Evolutionary conservation across 2,113 vertebrate genomes (phyloP).

Genomic region (Campylomormyrus tamandua): DNA sequence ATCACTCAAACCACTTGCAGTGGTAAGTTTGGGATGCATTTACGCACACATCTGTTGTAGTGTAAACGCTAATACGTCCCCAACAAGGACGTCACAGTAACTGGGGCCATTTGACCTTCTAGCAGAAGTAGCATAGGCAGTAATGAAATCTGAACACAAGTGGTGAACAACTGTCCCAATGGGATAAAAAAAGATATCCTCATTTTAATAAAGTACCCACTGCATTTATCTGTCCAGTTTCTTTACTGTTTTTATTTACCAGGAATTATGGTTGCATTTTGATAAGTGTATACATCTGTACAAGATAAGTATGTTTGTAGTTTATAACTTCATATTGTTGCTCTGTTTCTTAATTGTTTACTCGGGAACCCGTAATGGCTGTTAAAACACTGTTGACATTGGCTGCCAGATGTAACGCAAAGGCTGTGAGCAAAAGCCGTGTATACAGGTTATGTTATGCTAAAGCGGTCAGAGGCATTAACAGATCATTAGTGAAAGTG

Average conservation of each 20-base stretch:
- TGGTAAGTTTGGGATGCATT: background rate
- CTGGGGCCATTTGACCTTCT: background rate
- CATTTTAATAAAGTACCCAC: background rate
- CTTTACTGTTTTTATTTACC: background rate
- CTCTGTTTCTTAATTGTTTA: background rate
- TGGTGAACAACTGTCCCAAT: background rate
- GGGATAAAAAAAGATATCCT: background rate
- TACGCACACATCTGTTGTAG: background rate
- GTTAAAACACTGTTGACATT: conserved; percentile 55
- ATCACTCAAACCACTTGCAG: background rate
- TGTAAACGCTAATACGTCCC: background rate
- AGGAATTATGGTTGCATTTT: background rate
- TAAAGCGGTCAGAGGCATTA: conserved; percentile 86
- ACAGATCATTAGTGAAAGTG: conserved; percentile 71
- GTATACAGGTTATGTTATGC: conserved; percentile 78
- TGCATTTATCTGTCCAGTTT: background rate
- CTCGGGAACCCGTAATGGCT: background rate
- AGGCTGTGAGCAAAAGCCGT: conserved; percentile 72
- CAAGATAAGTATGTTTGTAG: conserved; percentile 20
- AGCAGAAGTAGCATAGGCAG: background rate
- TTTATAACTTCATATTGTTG: background rate
- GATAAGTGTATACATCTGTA: conserved; percentile 29
- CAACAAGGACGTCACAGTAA: background rate
- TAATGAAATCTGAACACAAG: background rate
- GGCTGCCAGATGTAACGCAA: conserved; percentile 80